Conservation (phyloP, 2,113 vertebrate species). For the Circaetus gallicus region DNA sequence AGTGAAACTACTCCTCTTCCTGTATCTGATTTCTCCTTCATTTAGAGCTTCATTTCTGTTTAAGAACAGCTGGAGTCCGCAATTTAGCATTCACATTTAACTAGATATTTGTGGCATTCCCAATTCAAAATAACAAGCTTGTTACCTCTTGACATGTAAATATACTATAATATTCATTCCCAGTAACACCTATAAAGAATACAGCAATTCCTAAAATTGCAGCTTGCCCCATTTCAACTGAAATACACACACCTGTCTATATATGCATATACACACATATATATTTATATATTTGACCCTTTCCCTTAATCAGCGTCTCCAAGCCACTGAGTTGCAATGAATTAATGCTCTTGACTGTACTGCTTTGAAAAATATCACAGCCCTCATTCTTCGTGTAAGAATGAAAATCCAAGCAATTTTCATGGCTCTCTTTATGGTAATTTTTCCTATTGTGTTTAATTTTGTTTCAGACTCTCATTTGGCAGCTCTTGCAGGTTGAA, state of each 20-base stretch:
- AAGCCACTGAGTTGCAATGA: not conserved
- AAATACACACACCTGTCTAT: not conserved
- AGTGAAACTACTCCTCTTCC: not conserved
- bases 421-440: not conserved
- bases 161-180: not conserved
- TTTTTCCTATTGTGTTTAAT: not conserved
- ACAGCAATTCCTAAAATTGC: not conserved
- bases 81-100: not conserved
- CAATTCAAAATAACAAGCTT: not conserved
- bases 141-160: not conserved
- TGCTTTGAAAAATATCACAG: not conserved
- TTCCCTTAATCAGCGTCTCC: not conserved
- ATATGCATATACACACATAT: accelerated
- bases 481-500: not conserved
- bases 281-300: not conserved
- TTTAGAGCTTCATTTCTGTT: not conserved
- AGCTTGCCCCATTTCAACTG: not conserved
- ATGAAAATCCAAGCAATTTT: not conserved
- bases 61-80: not conserved
- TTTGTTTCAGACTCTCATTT: not conserved
- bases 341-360: not conserved
- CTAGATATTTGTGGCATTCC: not conserved
- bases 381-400: not conserved
- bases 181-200: not conserved
- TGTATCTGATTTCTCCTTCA: not conserved